phyloP scores from a whole-genome alignment of 2,888 invertebrate species.

The Ptilodon capucinus region DNA sequence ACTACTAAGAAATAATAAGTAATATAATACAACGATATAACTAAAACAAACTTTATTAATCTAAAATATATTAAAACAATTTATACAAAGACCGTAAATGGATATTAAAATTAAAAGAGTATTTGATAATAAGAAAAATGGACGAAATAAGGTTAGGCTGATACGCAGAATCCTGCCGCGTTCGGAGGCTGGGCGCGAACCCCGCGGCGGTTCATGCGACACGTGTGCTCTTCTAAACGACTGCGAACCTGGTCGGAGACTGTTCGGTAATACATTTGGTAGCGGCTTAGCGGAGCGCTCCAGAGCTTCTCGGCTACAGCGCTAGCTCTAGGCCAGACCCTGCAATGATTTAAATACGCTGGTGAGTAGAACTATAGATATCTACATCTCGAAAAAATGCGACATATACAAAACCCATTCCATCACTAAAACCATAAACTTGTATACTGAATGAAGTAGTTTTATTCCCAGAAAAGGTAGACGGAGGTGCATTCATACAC shows the following conservation, averaged over 20 bases:
- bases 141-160: not conserved
- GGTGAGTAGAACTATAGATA: too few relatives aligned
- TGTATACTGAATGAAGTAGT: too few relatives aligned
- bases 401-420: too few relatives aligned
- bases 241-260: conserved; percentile 43
- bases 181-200: conserved; percentile 86
- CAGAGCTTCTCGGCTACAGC: conserved; percentile 89
- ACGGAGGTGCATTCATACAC: too few relatives aligned
- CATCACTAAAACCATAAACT: too few relatives aligned
- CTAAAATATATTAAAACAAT: not conserved
- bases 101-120: not conserved
- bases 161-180: conserved; percentile 82
- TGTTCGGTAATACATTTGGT: conserved; percentile 10
- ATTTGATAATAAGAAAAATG: not conserved
- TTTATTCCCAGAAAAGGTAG: too few relatives aligned
- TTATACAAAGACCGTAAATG: not conserved
- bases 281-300: conserved; percentile 18
- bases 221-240: conserved; percentile 70
- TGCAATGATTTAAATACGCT: too few relatives aligned
- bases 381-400: too few relatives aligned
- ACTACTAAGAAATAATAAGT: not conserved
- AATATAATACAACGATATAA: not conserved
- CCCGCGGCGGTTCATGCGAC: conserved; percentile 87
- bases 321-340: conserved; percentile 93
- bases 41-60: not conserved